A percentile compares a stretch with the other conserved stretches of the same genome.
Conservation (phyloP, 1,140 invertebrate genomes). For the Brachionus manjavacas region DNA sequence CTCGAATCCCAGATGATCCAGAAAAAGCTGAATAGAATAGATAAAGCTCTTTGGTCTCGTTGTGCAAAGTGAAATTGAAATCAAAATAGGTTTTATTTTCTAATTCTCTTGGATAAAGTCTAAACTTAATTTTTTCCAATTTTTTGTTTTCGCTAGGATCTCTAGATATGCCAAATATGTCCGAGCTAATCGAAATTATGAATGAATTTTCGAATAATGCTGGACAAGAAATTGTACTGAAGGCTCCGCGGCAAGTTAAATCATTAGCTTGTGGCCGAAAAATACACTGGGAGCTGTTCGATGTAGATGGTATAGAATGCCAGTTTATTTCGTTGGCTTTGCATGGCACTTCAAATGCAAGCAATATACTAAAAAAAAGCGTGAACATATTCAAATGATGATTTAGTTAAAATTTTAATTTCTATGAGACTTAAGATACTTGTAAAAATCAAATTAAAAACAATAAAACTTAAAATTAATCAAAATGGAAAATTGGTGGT, state of each 20-base stretch:
- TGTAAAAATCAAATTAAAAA: not conserved
- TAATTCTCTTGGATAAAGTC: not conserved
- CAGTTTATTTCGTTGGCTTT: slow-evolving; percentile 24
- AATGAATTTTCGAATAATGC: not conserved
- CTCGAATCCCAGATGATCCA: not conserved
- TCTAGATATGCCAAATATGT: slow-evolving; percentile 9
- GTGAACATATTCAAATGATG: not conserved
- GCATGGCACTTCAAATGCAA: not conserved
- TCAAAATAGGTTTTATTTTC: not conserved
- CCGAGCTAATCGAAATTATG: not conserved
- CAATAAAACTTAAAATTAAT: not conserved
- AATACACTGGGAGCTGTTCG: not conserved
- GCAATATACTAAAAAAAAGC: not conserved
- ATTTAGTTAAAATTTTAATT: not conserved
- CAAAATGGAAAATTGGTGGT: not conserved
- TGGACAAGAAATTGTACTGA: not conserved
- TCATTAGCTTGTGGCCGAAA: not conserved
- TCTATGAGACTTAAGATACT: not conserved
- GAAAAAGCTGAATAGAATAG: not conserved
- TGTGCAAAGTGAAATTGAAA: not conserved
- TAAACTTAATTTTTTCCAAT: not conserved
- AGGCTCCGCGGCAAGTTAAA: not conserved
- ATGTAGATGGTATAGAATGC: not conserved
- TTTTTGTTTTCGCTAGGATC: not conserved
- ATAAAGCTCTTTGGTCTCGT: not conserved